Conservation (phyloP, 2,797 vertebrate genomes). For the Hemibagrus guttatus region DNA sequence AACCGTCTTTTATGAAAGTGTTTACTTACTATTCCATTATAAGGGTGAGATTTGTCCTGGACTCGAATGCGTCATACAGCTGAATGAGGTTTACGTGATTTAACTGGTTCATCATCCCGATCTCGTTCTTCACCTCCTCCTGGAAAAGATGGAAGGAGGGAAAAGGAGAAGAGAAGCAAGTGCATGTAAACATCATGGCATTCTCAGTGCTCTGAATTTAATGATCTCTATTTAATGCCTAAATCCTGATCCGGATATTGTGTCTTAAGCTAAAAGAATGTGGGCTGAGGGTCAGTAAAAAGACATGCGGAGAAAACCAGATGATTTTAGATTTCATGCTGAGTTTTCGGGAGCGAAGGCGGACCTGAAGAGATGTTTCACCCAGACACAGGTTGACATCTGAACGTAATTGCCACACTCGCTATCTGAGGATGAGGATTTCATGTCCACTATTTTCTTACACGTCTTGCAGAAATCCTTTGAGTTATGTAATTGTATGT, state of each 20-base stretch:
- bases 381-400: conserved; percentile 16
- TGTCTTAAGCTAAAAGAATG: background rate
- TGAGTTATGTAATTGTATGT: conserved; percentile 14
- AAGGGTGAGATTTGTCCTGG: conserved; percentile 80
- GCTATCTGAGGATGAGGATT: conserved; percentile 3
- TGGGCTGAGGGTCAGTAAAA: background rate
- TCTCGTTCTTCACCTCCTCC: conserved; percentile 89
- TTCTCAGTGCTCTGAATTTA: background rate
- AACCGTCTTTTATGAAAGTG: background rate
- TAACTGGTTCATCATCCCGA: conserved; percentile 87
- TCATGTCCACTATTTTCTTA: conserved; percentile 10
- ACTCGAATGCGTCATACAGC: conserved; percentile 87
- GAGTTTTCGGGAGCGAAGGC: background rate
- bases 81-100: conserved; percentile 86
- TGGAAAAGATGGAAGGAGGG: conserved; percentile 52
- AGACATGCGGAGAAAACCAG: background rate
- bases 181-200: background rate
- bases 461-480: conserved; percentile 26
- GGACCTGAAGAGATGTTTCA: background rate
- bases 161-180: conserved; percentile 4
- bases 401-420: conserved; percentile 33
- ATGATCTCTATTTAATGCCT: background rate
- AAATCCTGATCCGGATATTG: background rate
- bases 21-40: conserved; percentile 87
- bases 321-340: background rate